Evolutionary conservation across 1,140 invertebrate species (phyloP).

Genomic region (Protaetia brevitarsis): DNA sequence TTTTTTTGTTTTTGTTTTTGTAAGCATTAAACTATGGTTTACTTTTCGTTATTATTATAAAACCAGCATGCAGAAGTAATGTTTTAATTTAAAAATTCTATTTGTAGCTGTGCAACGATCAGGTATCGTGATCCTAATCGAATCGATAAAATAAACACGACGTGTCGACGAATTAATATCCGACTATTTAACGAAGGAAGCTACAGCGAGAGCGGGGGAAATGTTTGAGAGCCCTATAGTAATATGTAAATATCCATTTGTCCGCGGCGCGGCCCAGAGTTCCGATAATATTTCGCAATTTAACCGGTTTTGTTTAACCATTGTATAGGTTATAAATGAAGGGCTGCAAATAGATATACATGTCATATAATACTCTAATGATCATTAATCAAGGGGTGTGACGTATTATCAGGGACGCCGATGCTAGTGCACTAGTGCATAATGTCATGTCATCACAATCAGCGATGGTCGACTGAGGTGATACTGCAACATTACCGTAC

Average conservation of each 20-base stretch:
- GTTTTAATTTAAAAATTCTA: too few relatives aligned
- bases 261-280: background rate
- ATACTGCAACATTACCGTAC: background rate
- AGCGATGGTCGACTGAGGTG: constrained; percentile 13
- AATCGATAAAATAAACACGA: too few relatives aligned
- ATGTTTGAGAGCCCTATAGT: constrained; percentile 1
- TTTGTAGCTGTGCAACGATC: too few relatives aligned
- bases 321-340: constrained; percentile 20
- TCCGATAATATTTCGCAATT: background rate
- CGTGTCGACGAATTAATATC: constrained; percentile 11
- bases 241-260: constrained; percentile 11
- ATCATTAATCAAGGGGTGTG: constrained; percentile 36
- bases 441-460: constrained; percentile 35
- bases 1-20: too few relatives aligned
- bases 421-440: constrained; percentile 32
- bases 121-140: too few relatives aligned
- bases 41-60: too few relatives aligned
- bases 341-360: constrained; percentile 17
- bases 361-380: constrained; percentile 29
- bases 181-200: constrained; percentile 5
- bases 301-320: constrained; percentile 20
- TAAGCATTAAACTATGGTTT: too few relatives aligned
- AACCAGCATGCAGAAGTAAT: too few relatives aligned
- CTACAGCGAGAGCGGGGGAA: background rate
- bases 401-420: constrained; percentile 33